phyloP scores from a whole-genome alignment of 2,888 invertebrate genomes.

The Opisthograptis luteolata region DNA sequence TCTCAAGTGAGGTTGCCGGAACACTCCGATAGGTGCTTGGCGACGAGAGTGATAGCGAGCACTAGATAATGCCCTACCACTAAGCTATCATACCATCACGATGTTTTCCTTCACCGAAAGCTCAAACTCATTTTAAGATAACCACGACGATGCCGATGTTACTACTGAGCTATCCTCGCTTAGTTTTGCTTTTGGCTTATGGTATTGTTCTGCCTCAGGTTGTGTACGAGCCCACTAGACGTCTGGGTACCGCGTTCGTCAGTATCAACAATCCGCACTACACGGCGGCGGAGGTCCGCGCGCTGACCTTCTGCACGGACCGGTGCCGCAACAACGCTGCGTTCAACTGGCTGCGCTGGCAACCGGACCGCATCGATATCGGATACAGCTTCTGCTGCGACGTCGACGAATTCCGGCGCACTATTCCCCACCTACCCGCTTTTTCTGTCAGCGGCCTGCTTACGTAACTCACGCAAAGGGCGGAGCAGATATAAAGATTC shows the following conservation, averaged over 20 bases:
- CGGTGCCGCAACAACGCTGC: slow-evolving; percentile 81
- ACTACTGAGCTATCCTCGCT: too few species aligned
- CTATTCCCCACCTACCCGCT: slow-evolving; percentile 80
- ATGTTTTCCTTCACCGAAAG: too few species aligned
- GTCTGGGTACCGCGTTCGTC: slow-evolving; percentile 84
- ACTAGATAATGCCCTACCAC: too few species aligned
- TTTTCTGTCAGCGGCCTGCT: slow-evolving; percentile 75
- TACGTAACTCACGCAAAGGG: slow-evolving; percentile 29
- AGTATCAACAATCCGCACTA: slow-evolving; percentile 87
- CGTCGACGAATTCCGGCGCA: slow-evolving; percentile 81
- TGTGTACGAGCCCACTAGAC: slow-evolving; percentile 76
- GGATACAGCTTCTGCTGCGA: slow-evolving; percentile 87
- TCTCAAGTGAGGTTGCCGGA: too few species aligned
- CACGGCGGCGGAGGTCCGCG: slow-evolving; percentile 61
- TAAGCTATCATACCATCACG: too few species aligned
- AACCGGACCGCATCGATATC: slow-evolving; percentile 70
- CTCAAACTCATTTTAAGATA: too few species aligned
- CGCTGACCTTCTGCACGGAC: slow-evolving; percentile 80
- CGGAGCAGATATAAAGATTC: not conserved
- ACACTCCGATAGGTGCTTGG: too few species aligned
- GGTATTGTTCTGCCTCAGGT: too few species aligned
- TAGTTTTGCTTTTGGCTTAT: too few species aligned
- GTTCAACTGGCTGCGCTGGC: slow-evolving; percentile 86
- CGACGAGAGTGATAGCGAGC: too few species aligned
- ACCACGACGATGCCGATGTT: too few species aligned